Base-by-base conservation (phyloP, 2,113 vertebrate species). In the Phrynosoma platyrhinos region DNA sequence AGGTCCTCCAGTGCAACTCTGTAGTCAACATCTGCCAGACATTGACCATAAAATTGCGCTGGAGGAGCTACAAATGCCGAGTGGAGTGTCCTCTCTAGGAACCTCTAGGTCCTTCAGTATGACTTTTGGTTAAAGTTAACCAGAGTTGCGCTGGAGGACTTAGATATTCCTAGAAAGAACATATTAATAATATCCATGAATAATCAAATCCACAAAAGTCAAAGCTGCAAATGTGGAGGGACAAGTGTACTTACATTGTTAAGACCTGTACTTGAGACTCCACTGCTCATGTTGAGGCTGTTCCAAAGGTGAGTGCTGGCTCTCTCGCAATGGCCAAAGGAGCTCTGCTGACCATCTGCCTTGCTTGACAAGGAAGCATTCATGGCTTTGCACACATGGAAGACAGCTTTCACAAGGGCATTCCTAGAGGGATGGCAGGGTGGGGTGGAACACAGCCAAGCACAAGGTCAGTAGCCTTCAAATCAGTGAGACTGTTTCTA, bases 191-290 rank as follows among this genome's bases (percentile, higher is more conserved):
- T n/a, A n/a, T n/a, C n/a, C n/a, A n/a, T n/a, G n/a, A n/a, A n/a
- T n/a, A n/a, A n/a, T n/a, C n/a, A n/a, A n/a, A n/a, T n/a, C n/a
- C n/a, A n/a, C n/a, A n/a, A n/a, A n/a, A n/a, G n/a, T n/a, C n/a
- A n/a, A n/a, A n/a, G n/a, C n/a, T n/a, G n/a, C n/a, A n/a, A n/a
- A n/a, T n/a, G n/a, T n/a, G n/a, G n/a, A n/a, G n/a, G n/a, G n/a
- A n/a, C n/a, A n/a, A n/a, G n/a, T n/a, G n/a, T n/a, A n/a, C n/a
- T 96, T 97, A 99, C 99, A 27, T 97, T 98, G 96, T 96, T 98
- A 76, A 99, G 98, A 95, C 96, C 91, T 23, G 97, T 95, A 64
- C 97, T 97, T 25, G 97, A 76, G 91, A 95, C 13, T 66, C 92
- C 10, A 1, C 93, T 95, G 89, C 92, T 96, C 94, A 98, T 96